A percentile compares a stretch with the other conserved stretches of the same genome.
Conservation (phyloP, 2,888 invertebrate genomes). For the Busseola fusca region DNA sequence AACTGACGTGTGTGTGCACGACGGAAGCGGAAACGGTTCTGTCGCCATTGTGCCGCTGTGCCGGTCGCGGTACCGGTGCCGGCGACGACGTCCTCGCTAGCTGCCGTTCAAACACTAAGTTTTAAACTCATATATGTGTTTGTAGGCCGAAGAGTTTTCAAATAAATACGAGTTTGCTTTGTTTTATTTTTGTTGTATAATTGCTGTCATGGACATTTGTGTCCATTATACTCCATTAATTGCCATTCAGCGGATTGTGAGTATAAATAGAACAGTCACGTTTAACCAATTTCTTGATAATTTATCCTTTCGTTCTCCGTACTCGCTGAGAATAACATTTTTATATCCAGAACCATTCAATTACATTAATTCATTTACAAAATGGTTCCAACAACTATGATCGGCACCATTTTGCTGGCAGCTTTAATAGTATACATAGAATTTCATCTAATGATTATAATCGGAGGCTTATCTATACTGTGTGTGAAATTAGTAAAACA, state of each 20-base stretch:
- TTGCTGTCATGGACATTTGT: neutral
- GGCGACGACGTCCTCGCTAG: slow-evolving; percentile 40
- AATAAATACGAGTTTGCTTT: slow-evolving; percentile 13
- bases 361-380: neutral
- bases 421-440: slow-evolving; percentile 13
- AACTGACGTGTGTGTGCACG: slow-evolving; percentile 65
- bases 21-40: slow-evolving; percentile 67
- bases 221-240: neutral
- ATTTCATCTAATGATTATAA: slow-evolving; percentile 10
- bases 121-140: slow-evolving; percentile 21
- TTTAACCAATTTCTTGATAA: slow-evolving; percentile 3
- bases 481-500: slow-evolving; percentile 28
- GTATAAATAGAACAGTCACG: neutral
- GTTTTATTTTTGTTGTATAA: neutral
- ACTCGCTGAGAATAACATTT: slow-evolving; percentile 9
- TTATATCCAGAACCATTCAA: neutral
- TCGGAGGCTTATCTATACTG: slow-evolving; percentile 3
- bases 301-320: slow-evolving; percentile 1
- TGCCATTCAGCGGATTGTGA: neutral
- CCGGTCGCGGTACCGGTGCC: slow-evolving; percentile 53
- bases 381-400: slow-evolving; percentile 4
- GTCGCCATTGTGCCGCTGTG: slow-evolving; percentile 65
- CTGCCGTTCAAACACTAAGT: slow-evolving; percentile 15
- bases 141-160: neutral
- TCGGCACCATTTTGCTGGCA: slow-evolving; percentile 9